Evolutionary conservation across 2,888 invertebrate genomes (phyloP), one percentile per base, ranked within the genome.

Genomic region (Drosophila infuscata): DNA sequence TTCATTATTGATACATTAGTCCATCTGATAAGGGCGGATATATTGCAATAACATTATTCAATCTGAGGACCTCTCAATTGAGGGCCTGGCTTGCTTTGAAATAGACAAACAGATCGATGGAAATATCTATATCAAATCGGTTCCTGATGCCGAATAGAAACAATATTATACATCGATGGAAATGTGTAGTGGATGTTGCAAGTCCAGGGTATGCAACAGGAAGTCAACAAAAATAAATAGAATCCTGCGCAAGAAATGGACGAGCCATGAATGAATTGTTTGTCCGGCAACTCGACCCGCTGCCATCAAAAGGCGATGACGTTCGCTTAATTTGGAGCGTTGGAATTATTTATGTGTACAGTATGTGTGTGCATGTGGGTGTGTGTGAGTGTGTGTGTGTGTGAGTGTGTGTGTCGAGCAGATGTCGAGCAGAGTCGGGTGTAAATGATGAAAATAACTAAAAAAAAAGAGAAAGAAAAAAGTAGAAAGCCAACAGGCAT

Each of bases 271-370:
- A 54, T 56, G 61, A 46, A 52, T 43, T 64, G 67, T 11, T 43
- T 60, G 38, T 43, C 4, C 36, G 15, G 17, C 36, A 56, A 65
- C 59, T 57, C 56, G 62, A 71, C 71, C 70, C 76, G 67, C 68
- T 38, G 72, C 77, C 79, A 81, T 83, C 81, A 81, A 88, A 88
- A 91, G 89, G 89, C 83, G 91, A 90, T 92, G 91, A 91, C 89
- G 91, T 88, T 80, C 83, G 91, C 90, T 90, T 91, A 89, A 91
- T 92, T 92, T 89, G 82, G 71, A 82, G 76, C 83, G 69, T 68
- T 72, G 65, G 79, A 88, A 90, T 90, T 86, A 91, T 90, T 91
- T 89, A 90, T 91, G 76, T 78, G 51, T 20, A 56, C 49, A 35
- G 51, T 51, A 36, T 49, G 46, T 58, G 41, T 20, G 25, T 33